These are phyloP conservation scores for Desoria tigrina DNA, from an alignment of 2,888 invertebrate species.

Conservation along the genomic window DNA sequence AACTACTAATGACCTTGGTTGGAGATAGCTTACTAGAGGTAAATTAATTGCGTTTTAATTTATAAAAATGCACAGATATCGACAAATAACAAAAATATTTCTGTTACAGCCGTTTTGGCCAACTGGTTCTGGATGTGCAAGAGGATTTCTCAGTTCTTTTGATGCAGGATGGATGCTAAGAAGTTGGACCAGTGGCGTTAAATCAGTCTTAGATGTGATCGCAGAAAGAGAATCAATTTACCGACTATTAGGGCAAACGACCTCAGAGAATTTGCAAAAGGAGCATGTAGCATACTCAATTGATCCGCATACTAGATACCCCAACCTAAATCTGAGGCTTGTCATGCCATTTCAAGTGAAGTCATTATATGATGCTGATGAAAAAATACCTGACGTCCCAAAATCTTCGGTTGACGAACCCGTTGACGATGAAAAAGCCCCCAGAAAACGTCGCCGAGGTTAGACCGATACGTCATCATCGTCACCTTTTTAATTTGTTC, in stretches of 20 bases:
- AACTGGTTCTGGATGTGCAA: slow-evolving; percentile 95
- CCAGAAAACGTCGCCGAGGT: slow-evolving; percentile 69
- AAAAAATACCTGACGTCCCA: slow-evolving; percentile 58
- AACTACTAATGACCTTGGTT: slow-evolving; percentile 83
- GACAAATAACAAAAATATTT: slow-evolving; percentile 14
- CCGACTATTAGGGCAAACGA: slow-evolving; percentile 86
- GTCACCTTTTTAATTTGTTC: slow-evolving; percentile 17
- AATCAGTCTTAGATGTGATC: slow-evolving; percentile 78
- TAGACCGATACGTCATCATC: background rate
- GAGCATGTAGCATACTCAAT: slow-evolving; percentile 84
- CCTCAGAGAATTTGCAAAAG: slow-evolving; percentile 90
- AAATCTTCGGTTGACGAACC: slow-evolving; percentile 55
- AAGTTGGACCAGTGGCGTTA: slow-evolving; percentile 71
- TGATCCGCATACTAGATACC: slow-evolving; percentile 81
- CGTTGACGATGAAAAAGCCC: slow-evolving; percentile 63
- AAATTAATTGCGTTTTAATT: slow-evolving; percentile 10
- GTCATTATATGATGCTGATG: slow-evolving; percentile 68
- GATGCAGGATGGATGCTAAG: slow-evolving; percentile 95
- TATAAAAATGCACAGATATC: slow-evolving; percentile 9
- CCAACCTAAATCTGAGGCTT: slow-evolving; percentile 74
- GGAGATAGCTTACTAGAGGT: slow-evolving; percentile 70
- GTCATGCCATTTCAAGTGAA: slow-evolving; percentile 75
- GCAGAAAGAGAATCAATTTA: slow-evolving; percentile 95
- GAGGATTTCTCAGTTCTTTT: slow-evolving; percentile 84
- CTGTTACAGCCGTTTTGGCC: slow-evolving; percentile 88